A percentile compares a stretch with the other conserved stretches of the same genome.
Conservation (phyloP, 2,888 invertebrate genomes). For the Tanytarsus gracilentus region DNA sequence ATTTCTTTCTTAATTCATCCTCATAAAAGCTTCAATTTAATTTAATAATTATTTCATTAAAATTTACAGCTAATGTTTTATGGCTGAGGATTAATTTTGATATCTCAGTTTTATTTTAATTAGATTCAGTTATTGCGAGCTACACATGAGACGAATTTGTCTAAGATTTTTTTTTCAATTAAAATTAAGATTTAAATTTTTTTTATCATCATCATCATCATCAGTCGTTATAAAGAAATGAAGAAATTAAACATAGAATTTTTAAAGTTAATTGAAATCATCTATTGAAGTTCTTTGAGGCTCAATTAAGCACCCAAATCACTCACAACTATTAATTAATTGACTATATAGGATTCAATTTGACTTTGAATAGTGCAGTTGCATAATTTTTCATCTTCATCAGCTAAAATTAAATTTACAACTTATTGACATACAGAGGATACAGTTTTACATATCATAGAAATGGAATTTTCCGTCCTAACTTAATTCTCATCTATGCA, state of each 20-base stretch:
- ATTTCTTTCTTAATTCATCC: no score
- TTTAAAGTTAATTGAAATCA: background rate
- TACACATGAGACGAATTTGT: conserved; percentile 26
- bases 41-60: background rate
- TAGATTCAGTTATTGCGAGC: conserved; percentile 22
- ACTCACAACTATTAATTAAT: conserved; percentile 23
- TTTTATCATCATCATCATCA: background rate
- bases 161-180: background rate
- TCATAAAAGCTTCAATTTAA: no score
- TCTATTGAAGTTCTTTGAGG: background rate
- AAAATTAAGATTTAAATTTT: background rate
- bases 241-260: background rate
- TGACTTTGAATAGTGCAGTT: background rate
- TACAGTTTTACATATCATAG: background rate
- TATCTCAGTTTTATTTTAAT: conserved; percentile 9
- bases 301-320: background rate
- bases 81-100: background rate
- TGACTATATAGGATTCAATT: conserved; percentile 25
- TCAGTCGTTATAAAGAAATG: conserved; percentile 4
- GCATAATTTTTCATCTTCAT: conserved; percentile 3
- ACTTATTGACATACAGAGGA: conserved; percentile 10
- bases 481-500: background rate
- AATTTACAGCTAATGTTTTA: conserved; percentile 11
- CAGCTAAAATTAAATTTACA: conserved; percentile 14
- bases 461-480: background rate